Evolutionary conservation across 1,140 invertebrate genomes (phyloP), one percentile per base, ranked within the genome.

Genomic region (Eumeta japonica): DNA sequence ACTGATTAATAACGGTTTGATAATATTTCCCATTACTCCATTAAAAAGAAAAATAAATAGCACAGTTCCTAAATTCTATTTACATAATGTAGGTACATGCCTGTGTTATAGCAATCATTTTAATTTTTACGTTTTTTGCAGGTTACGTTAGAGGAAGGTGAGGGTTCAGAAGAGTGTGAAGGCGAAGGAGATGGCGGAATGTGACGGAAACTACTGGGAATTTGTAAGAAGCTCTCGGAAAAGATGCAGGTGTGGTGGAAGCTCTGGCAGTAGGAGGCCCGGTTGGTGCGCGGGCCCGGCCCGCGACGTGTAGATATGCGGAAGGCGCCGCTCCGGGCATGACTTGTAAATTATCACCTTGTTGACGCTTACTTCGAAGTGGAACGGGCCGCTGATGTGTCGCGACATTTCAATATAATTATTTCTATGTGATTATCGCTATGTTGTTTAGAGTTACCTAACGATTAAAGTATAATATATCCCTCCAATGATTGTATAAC

Each of bases 131-230:
- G 14, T 52, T 48, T 47, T 15, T 75, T 76, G 41, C 78, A 92
- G 81, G 88, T 93, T 41, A 94, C 90, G 13, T 77, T 92, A 48
- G 90, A 93, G 66, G 90, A 93, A 64, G 83, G 86, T 51, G 80
- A 76, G 37, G 81, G 80, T 19, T 85, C 86, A 49, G 77, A 81
- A 37, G 81, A 81, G 33, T 78, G 79, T 61, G 64, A 71, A 35
- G 76, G 77, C 9, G 79, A 82, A 42, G 79, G 76, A 45, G 81
- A 81, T 45, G 80, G 79, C 79, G 86, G 86, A 63, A 89, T 89
- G 84, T 89, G 87, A 90, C 87, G 87, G 85, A 89, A 86, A 84
- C 82, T 89, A 77, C 78, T 86, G 62, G 85, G 86, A 79, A 84
- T 89, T 76, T 89, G 85, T 77, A 87, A 84, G 77, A 89, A 88